phyloP scores from a whole-genome alignment of 2,797 vertebrate genomes.

The Cuniculus paca region DNA sequence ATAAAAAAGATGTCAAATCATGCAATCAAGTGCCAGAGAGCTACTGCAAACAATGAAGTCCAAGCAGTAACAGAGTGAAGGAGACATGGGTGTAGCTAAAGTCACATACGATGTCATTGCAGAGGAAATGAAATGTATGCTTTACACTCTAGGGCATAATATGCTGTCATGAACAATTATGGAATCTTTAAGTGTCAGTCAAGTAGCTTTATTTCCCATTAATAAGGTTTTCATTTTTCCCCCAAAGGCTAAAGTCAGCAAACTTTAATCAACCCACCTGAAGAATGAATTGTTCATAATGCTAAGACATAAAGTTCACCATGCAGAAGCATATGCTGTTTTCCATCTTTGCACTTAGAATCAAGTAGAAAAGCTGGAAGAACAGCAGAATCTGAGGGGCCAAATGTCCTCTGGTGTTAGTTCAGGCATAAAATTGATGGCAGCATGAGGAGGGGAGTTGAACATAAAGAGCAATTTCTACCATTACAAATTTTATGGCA shows the following conservation, averaged over 20 bases:
- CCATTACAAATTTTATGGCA: background rate
- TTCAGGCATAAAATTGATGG: background rate
- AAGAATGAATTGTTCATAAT: background rate
- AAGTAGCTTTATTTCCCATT: slow-evolving; percentile 22
- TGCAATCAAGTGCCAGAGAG: background rate
- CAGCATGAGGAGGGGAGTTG: background rate
- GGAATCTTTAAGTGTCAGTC: background rate
- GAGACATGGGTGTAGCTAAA: background rate
- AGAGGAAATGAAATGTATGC: background rate
- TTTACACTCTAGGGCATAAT: background rate
- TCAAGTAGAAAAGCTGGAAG: background rate
- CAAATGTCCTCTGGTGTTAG: background rate
- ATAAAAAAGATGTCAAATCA: background rate
- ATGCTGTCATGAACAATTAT: background rate
- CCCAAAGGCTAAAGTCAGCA: background rate
- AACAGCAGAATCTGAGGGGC: background rate
- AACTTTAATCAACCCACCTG: slow-evolving; percentile 11
- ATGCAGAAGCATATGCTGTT: background rate
- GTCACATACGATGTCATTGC: background rate
- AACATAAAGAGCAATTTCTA: background rate
- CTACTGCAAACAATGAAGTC: background rate
- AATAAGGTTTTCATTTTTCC: background rate
- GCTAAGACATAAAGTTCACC: background rate
- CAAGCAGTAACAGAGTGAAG: background rate
- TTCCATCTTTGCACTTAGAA: background rate